phyloP scores from a whole-genome alignment of 2,113 vertebrate genomes.

The Cyprinodon brontotheroides region DNA sequence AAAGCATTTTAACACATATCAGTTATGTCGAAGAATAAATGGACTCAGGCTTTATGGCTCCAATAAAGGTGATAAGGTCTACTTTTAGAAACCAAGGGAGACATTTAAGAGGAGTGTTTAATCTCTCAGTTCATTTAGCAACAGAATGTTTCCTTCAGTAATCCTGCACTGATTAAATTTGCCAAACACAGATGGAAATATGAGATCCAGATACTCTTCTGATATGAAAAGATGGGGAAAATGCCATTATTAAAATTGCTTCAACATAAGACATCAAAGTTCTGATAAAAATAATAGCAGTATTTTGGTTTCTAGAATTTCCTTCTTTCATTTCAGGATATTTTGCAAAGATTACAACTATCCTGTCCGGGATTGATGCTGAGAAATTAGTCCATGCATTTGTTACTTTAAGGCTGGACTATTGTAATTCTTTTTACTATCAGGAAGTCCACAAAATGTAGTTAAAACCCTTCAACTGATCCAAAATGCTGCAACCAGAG shows the following conservation, averaged over 20 bases:
- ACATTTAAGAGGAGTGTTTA: background rate
- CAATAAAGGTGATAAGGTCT: constrained; percentile 32
- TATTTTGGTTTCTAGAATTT: no score
- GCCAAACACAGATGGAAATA: background rate
- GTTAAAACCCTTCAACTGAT: no score
- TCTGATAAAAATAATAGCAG: no score
- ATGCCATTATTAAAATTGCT: background rate
- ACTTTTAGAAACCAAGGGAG: background rate
- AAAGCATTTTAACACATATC: background rate
- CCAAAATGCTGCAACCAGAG: no score
- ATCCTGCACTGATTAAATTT: background rate
- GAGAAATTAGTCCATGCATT: no score
- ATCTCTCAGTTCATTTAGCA: background rate
- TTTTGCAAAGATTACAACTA: no score
- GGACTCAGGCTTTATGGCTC: constrained; percentile 15
- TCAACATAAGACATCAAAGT: background rate
- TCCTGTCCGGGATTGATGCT: no score
- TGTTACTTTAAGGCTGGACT: no score
- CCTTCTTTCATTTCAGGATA: no score
- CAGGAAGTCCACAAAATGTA: no score
- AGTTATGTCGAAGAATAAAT: background rate
- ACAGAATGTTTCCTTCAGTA: background rate
- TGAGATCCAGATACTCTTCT: background rate
- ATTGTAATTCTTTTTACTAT: no score
- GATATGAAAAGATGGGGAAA: background rate